Percentiles rank a stretch among this genome's conserved stretches.
Conservation (phyloP, 1,140 invertebrate species). For the Euura lappo region DNA sequence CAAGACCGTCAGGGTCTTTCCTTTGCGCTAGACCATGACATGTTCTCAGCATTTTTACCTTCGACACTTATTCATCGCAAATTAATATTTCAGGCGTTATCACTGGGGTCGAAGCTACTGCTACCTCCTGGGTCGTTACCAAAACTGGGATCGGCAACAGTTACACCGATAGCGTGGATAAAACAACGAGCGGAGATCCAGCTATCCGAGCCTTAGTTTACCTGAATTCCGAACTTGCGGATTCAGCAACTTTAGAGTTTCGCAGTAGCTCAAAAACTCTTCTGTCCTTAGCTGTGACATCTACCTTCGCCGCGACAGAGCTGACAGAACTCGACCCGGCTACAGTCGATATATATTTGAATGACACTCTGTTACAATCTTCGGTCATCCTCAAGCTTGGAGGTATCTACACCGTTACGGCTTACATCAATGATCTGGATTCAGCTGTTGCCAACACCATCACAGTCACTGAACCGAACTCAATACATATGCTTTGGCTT, state of each 20-base stretch:
- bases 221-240: background rate
- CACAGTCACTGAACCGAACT: slow-evolving; percentile 70
- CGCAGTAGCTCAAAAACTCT: slow-evolving; percentile 12
- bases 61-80: no score
- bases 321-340: slow-evolving; percentile 52
- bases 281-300: slow-evolving; percentile 29
- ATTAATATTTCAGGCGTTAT: slow-evolving; percentile 16
- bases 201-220: slow-evolving; percentile 35
- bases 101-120: slow-evolving; percentile 19
- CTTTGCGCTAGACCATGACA: no score
- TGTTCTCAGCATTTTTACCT: no score
- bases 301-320: slow-evolving; percentile 40
- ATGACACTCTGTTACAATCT: slow-evolving; percentile 35
- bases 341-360: slow-evolving; percentile 49
- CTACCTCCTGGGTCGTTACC: slow-evolving; percentile 36
- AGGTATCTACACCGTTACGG: slow-evolving; percentile 65
- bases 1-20: no score
- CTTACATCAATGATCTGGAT: slow-evolving; percentile 41
- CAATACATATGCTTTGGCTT: slow-evolving; percentile 81
- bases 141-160: background rate
- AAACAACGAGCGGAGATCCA: slow-evolving; percentile 40
- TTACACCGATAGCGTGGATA: slow-evolving; percentile 32
- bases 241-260: slow-evolving; percentile 8
- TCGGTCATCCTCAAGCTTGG: slow-evolving; percentile 58
- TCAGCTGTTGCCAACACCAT: slow-evolving; percentile 38